Percentiles rank a stretch among this genome's conserved stretches.
Conservation (phyloP, 2,797 vertebrate genomes). For the Apogon hyalosoma region DNA sequence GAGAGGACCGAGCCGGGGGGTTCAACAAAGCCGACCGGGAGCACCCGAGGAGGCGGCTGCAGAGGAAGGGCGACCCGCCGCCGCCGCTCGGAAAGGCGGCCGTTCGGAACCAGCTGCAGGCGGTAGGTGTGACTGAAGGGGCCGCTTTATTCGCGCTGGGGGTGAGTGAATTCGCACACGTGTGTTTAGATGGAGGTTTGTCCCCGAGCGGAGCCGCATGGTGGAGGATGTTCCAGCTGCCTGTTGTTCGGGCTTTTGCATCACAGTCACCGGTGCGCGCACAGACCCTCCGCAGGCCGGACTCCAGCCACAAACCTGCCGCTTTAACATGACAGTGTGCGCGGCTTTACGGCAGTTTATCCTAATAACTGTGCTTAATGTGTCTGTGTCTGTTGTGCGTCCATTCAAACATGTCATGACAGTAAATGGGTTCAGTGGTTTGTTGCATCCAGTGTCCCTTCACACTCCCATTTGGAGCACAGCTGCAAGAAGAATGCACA, state of each 20-base stretch:
- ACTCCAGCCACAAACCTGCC: background rate
- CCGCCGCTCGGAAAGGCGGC: conserved; percentile 78
- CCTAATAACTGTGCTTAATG: no score
- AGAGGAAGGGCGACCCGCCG: conserved; percentile 70
- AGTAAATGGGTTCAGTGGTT: background rate
- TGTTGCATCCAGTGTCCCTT: background rate
- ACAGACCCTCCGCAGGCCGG: conserved; percentile 4
- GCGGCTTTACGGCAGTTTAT: no score
- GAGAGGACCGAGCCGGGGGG: conserved; percentile 70
- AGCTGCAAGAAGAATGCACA: no score
- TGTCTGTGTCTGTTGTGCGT: no score
- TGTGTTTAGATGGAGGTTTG: background rate
- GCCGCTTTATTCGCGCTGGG: background rate
- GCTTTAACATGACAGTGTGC: background rate
- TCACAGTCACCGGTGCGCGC: conserved; percentile 4
- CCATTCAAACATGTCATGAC: no score
- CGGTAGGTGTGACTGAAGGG: conserved; percentile 67
- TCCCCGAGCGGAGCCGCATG: conserved; percentile 15
- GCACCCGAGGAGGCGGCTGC: conserved; percentile 66
- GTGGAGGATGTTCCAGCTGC: conserved; percentile 54
- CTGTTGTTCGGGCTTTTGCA: conserved; percentile 41
- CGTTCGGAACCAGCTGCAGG: conserved; percentile 73
- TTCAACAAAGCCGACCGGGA: conserved; percentile 76
- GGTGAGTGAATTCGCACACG: background rate
- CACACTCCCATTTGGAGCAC: no score